phyloP scores from a whole-genome alignment of 2,888 invertebrate species.

The Cheilosia scutellata region DNA sequence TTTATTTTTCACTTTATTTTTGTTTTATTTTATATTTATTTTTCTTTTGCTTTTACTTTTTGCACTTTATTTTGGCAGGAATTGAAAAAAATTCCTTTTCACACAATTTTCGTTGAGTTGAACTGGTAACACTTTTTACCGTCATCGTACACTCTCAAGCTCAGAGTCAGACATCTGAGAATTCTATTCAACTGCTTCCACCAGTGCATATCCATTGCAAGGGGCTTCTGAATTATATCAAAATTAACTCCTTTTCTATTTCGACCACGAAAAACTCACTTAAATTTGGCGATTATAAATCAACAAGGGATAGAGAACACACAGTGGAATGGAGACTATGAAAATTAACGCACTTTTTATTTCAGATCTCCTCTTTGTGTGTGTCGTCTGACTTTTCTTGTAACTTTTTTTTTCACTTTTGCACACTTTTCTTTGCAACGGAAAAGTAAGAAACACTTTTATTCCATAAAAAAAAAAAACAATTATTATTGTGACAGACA shows the following conservation, averaged over 20 bases:
- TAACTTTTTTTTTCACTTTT: constrained; percentile 9
- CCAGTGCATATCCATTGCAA: constrained; percentile 73
- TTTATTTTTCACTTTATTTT: constrained; percentile 61
- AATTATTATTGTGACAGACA: constrained; percentile 6
- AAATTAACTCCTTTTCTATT: constrained; percentile 29
- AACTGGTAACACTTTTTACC: constrained; percentile 67
- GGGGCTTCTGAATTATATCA: constrained; percentile 15
- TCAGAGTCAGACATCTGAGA: constrained; percentile 42
- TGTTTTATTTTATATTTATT: constrained; percentile 36
- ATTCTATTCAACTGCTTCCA: constrained; percentile 55
- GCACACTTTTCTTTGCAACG: constrained; percentile 25
- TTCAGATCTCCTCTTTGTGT: not conserved
- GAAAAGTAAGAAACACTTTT: constrained; percentile 9
- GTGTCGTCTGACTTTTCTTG: constrained; percentile 3
- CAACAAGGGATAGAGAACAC: constrained; percentile 24
- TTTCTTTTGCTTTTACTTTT: constrained; percentile 38
- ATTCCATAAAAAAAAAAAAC: constrained; percentile 7
- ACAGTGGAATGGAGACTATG: constrained; percentile 11
- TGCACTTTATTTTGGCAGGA: constrained; percentile 66
- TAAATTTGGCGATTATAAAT: constrained; percentile 29
- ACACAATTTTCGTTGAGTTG: constrained; percentile 61
- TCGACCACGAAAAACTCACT: constrained; percentile 11
- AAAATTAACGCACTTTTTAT: constrained; percentile 1
- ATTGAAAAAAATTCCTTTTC: constrained; percentile 58
- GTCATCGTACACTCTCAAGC: constrained; percentile 52